Evolutionary conservation across 1,140 invertebrate genomes (phyloP).

Genomic region (Solen grandis): DNA sequence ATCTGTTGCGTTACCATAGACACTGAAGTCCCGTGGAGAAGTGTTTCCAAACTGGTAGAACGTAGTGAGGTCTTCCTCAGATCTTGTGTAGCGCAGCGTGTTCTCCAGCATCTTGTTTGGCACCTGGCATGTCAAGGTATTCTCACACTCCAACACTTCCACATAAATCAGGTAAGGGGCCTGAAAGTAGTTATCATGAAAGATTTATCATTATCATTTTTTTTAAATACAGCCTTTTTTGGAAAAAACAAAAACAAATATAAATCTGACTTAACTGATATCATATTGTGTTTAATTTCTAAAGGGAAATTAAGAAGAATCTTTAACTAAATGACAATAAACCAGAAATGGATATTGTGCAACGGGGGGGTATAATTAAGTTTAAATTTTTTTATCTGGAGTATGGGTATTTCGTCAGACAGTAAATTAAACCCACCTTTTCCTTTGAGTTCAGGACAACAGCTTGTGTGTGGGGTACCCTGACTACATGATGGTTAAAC

Average conservation of each 20-base stretch:
- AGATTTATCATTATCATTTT: too few species aligned
- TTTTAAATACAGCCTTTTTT: too few species aligned
- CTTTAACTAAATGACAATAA: too few species aligned
- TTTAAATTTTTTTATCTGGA: too few species aligned
- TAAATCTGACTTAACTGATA: too few species aligned
- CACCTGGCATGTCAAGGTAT: constrained; percentile 89
- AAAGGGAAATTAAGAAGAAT: too few species aligned
- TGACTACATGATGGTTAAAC: constrained; percentile 88
- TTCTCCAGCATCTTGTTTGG: constrained; percentile 86
- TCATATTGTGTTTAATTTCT: too few species aligned
- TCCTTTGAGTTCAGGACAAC: constrained; percentile 99
- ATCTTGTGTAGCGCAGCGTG: constrained; percentile 93
- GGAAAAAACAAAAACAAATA: too few species aligned
- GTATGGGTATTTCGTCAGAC: too few species aligned
- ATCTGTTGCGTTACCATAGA: constrained; percentile 68
- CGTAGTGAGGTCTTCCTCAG: constrained; percentile 92
- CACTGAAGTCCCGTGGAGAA: constrained; percentile 72
- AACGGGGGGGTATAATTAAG: too few species aligned
- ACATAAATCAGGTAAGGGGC: constrained; percentile 99
- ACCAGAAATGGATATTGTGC: too few species aligned
- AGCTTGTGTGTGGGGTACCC: constrained; percentile 96
- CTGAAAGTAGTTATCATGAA: too few species aligned
- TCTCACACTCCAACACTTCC: constrained; percentile 94
- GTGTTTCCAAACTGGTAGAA: constrained; percentile 59
- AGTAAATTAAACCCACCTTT: constrained; percentile 87